These are phyloP conservation scores for Eulemur rubriventer DNA, from an alignment of 2,797 vertebrate species.

Conservation along the genomic window DNA sequence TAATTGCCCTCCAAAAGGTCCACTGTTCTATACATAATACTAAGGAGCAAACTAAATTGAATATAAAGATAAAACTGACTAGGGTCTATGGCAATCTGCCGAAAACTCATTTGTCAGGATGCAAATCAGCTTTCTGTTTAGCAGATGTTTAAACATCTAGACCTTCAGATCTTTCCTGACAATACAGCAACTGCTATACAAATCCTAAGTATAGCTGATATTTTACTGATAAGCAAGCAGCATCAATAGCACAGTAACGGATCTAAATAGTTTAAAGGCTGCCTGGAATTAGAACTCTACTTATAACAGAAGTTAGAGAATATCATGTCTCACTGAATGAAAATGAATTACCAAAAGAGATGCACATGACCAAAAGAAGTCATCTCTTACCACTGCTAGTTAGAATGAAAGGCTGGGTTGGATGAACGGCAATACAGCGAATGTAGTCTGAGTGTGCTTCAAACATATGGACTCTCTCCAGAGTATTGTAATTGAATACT, in stretches of 20 bases:
- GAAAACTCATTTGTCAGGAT: constrained; percentile 23
- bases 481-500: constrained; percentile 98
- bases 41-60: constrained; percentile 17
- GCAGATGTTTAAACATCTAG: constrained; percentile 54
- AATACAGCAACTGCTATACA: constrained; percentile 52
- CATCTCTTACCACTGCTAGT: constrained; percentile 94
- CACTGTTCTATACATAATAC: constrained; percentile 16
- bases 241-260: neutral
- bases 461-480: constrained; percentile 99
- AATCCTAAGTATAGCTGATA: constrained; percentile 39
- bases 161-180: constrained; percentile 32
- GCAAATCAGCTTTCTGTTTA: neutral
- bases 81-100: neutral
- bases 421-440: constrained; percentile 98
- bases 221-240: constrained; percentile 31
- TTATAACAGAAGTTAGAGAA: constrained; percentile 18
- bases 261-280: constrained; percentile 17
- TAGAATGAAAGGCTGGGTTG: constrained; percentile 98
- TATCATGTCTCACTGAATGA: neutral
- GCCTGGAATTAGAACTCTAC: constrained; percentile 15
- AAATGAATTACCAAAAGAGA: neutral
- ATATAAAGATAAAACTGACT: constrained; percentile 5
- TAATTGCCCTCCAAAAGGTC: neutral
- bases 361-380: neutral
- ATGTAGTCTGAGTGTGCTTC: constrained; percentile 99